phyloP scores from a whole-genome alignment of 2,113 vertebrate genomes.

The Planiliza haematocheilus region DNA sequence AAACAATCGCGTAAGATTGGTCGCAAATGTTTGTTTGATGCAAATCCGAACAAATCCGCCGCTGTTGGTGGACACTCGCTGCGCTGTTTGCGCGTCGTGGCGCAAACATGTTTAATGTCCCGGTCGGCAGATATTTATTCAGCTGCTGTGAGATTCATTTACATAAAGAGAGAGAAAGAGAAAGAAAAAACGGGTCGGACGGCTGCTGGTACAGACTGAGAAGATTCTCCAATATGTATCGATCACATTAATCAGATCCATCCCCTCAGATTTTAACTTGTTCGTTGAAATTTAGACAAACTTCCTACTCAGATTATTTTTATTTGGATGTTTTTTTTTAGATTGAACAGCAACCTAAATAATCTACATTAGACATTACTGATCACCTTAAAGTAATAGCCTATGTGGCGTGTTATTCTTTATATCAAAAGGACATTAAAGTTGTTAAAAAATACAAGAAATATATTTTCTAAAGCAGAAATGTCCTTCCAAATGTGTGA shows the following conservation, averaged over 20 bases:
- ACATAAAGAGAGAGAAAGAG: constrained; percentile 54
- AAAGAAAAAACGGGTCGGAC: not conserved
- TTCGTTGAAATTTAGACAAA: not conserved
- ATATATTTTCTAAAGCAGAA: not conserved
- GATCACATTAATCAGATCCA: constrained; percentile 9
- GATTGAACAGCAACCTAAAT: too few relatives aligned
- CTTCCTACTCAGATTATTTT: not conserved
- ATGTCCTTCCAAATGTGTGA: too few relatives aligned
- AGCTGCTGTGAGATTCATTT: constrained; percentile 77
- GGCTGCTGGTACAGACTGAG: constrained; percentile 24
- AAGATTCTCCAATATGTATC: constrained; percentile 11
- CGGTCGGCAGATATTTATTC: constrained; percentile 77
- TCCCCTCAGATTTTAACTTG: not conserved
- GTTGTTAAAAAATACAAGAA: not conserved
- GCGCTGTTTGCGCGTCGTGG: constrained; percentile 72
- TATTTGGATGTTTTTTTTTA: too few relatives aligned
- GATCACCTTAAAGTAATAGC: not conserved
- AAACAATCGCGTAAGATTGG: constrained; percentile 66
- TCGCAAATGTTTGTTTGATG: constrained; percentile 80
- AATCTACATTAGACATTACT: not conserved
- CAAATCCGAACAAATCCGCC: constrained; percentile 80
- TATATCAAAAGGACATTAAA: not conserved
- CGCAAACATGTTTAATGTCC: constrained; percentile 77
- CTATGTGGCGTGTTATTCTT: not conserved
- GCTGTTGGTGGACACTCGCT: constrained; percentile 72